phyloP scores from a whole-genome alignment of 2,797 vertebrate species.

The Tapera naevia region DNA sequence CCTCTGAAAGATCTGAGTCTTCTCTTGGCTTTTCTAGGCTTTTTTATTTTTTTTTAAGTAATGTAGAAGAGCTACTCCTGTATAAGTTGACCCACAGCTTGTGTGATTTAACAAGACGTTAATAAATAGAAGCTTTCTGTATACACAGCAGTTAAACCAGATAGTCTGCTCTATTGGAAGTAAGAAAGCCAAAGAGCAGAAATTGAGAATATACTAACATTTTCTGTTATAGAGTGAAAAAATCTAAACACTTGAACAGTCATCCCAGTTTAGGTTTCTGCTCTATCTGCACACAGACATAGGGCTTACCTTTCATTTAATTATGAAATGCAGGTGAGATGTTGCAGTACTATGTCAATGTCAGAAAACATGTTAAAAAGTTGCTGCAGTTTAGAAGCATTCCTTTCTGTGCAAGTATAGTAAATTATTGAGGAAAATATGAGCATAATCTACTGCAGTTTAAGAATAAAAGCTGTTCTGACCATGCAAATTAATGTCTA shows the following conservation, averaged over 20 bases:
- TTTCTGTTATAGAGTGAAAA: not conserved
- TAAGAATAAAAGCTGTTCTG: not conserved
- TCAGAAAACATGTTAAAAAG: conserved; percentile 23
- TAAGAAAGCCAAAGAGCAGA: not conserved
- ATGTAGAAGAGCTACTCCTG: not conserved
- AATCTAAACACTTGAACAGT: not conserved
- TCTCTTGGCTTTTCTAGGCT: not conserved
- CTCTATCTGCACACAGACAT: not conserved
- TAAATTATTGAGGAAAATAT: not conserved
- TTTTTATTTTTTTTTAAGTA: not conserved
- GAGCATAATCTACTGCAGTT: not conserved
- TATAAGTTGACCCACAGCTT: not conserved
- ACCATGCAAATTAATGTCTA: not conserved
- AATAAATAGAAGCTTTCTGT: not conserved
- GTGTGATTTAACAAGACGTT: not conserved
- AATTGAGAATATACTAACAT: not conserved
- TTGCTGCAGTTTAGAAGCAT: conserved; percentile 15
- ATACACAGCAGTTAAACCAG: not conserved
- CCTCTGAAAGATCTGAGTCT: not conserved
- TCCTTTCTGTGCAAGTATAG: not conserved
- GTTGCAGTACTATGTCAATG: not conserved
- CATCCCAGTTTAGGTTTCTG: not conserved
- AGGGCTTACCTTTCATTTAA: not conserved
- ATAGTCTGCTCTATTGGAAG: not conserved
- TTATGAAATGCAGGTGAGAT: not conserved